phyloP scores from a whole-genome alignment of 2,888 invertebrate species.

The Cryptus viduatorius region DNA sequence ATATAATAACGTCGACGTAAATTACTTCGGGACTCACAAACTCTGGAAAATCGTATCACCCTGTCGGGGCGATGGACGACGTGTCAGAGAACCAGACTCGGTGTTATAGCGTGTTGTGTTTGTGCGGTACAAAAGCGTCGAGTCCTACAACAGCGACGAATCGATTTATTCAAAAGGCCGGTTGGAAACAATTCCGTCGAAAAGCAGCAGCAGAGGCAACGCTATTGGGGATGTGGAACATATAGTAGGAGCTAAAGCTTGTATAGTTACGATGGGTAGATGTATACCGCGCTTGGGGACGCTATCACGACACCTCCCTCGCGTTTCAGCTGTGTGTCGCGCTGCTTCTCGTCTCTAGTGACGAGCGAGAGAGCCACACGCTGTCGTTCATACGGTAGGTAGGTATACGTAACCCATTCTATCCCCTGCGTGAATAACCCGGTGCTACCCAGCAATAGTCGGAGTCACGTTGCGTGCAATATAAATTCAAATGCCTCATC shows the following conservation, averaged over 20 bases:
- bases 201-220: constrained; percentile 14
- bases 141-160: constrained; percentile 53
- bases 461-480: constrained; percentile 67
- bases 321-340: constrained; percentile 45
- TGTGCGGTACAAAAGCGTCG: constrained; percentile 46
- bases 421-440: constrained; percentile 42
- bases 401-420: constrained; percentile 50
- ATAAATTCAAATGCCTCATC: constrained; percentile 73
- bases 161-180: constrained; percentile 68
- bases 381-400: constrained; percentile 21
- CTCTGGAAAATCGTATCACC: neutral
- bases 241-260: neutral
- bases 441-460: constrained; percentile 6
- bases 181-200: constrained; percentile 64
- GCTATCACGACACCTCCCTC: constrained; percentile 65
- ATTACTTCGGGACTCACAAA: constrained; percentile 37
- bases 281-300: constrained; percentile 48
- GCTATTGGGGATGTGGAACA: neutral
- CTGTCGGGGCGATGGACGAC: neutral
- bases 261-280: constrained; percentile 45
- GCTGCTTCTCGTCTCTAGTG: constrained; percentile 51
- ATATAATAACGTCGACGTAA: constrained; percentile 43
- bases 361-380: constrained; percentile 33
- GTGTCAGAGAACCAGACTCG: constrained; percentile 17
- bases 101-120: constrained; percentile 40